Base-by-base conservation (phyloP, 1,140 invertebrate species). In the Drosophila takahashii region DNA sequence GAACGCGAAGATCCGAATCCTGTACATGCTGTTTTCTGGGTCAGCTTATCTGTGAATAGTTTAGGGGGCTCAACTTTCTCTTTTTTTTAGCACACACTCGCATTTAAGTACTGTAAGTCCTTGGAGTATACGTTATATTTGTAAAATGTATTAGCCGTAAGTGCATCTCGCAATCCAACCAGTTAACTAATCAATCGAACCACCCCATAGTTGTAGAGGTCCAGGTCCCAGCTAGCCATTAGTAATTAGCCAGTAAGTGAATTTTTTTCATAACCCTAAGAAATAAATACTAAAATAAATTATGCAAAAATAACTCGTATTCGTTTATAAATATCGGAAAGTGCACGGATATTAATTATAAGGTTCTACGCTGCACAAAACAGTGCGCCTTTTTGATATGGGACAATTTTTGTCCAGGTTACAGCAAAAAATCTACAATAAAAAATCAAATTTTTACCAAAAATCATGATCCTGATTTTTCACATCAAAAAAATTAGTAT, bases 41-140 rank as follows among this genome's bases (percentile, higher is more conserved):
- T 50, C 70, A 74, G 70, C 71, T 74, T 74, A 74, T 62, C 69
- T 74, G 71, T 74, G 69, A 62, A 73, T 73, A 72, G 34, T 29
- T n/a, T 34, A 41, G 26, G 32, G 34, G 26, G 41, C 47, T 42
- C 44, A 39, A 34, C 27, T 51, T 41, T 39, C 61, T 72, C n/a
- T 64, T 56, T 48, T 56, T 60, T 48, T 34, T n/a, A 45, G 47
- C 58, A 11, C 48, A 50, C 58, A 11, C 45, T 69, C 65, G 75
- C 51, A 78, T 48, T 22, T 77, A 60, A 74, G 75, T 83, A 72
- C 51, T 77, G 52, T 69, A 85, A 85, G 81, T 77, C 62, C 61
- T 81, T 69, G 67, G 27, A 65, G 66, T 52, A 51, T 50, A 75
- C 71, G 52, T 77, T 47, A 67, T 76, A 69, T 48, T 69, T 70